Evolutionary conservation across 2,113 vertebrate species (phyloP).

Genomic region (Perca schrenkii): DNA sequence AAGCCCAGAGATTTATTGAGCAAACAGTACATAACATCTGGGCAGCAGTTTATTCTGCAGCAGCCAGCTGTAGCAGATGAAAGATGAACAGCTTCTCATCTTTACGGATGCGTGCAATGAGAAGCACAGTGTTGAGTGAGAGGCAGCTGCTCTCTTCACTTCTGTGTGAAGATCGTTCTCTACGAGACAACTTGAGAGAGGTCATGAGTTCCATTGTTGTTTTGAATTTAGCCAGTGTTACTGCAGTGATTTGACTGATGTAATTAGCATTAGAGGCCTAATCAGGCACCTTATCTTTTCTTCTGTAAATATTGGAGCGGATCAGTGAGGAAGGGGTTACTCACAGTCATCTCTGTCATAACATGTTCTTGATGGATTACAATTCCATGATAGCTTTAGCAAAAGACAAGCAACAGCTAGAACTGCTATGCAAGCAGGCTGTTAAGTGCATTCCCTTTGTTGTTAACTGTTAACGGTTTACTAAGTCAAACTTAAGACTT

Average conservation of each 20-base stretch:
- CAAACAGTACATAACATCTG: conserved; percentile 56
- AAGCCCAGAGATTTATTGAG: conserved; percentile 42
- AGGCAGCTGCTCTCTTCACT: not conserved
- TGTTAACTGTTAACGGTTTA: too few relatives aligned
- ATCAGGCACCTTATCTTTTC: not conserved
- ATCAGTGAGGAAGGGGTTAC: not conserved
- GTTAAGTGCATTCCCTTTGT: too few relatives aligned
- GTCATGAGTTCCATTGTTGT: not conserved
- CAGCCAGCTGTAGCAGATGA: conserved; percentile 36
- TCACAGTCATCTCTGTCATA: not conserved
- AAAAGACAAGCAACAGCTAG: too few relatives aligned
- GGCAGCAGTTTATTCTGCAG: conserved; percentile 28
- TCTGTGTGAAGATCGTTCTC: not conserved
- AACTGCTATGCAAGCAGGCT: too few relatives aligned
- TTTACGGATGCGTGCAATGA: not conserved
- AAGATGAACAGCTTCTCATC: conserved; percentile 38
- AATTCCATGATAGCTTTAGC: too few relatives aligned
- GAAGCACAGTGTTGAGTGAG: not conserved
- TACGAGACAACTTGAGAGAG: not conserved
- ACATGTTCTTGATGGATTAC: too few relatives aligned
- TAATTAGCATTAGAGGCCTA: not conserved
- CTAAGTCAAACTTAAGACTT: too few relatives aligned
- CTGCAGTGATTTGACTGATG: conserved; percentile 2
- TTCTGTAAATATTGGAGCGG: not conserved
- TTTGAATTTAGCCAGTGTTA: not conserved